Base-by-base conservation (phyloP, 1,140 invertebrate genomes). In the Tetranychus cinnabarinus region DNA sequence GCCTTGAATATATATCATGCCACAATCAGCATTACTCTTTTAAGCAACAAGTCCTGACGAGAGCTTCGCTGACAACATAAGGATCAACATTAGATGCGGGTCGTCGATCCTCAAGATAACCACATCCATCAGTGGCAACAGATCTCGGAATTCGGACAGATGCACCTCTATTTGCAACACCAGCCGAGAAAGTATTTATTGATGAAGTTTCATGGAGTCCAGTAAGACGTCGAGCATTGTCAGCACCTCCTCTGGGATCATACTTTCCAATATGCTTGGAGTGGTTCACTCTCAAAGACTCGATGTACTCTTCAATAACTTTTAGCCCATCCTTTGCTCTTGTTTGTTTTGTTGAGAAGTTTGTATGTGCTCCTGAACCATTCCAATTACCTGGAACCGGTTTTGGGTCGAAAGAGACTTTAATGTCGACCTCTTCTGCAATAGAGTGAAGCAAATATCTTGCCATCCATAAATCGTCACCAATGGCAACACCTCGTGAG, bases 51-150 rank as follows among this genome's bases (percentile, higher is more conserved):
- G 54, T 55, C 5, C 10, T 55, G 2, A 55, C 77, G 23, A 88
- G 72, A 1, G 81, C 80, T 66, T 85, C 77, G 60, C 77, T 75
- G 0, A 88, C 84, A 1, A 77, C 71, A 74, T 95, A 93, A 0
- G 90, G 89, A 73, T 95, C 89, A 70, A 86, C 88, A 74, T 96
- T 96, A 63, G 88, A 90, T 4, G 89, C 81, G 10, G 91, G 91
- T 69, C 91, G 77, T 62, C 91, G 77, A 72, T 97, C 91, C 72
- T 97, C 91, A 62, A 96, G 73, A 70, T 95, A 96, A 2, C 91
- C 91, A 69, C 83, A 83, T 67, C 85, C 83, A 1, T 88, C 84
- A 66, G 89, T 86, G 2, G 86, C 86, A 8, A 74, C 72, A 62
- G 74, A 69, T 12, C 70, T 42, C 1, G 76, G 75, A 58, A 77